Percentiles rank a stretch among this genome's conserved stretches.
Evolutionary conservation across 2,888 invertebrate genomes (phyloP).

Genomic region (Ormyrus labotus): DNA sequence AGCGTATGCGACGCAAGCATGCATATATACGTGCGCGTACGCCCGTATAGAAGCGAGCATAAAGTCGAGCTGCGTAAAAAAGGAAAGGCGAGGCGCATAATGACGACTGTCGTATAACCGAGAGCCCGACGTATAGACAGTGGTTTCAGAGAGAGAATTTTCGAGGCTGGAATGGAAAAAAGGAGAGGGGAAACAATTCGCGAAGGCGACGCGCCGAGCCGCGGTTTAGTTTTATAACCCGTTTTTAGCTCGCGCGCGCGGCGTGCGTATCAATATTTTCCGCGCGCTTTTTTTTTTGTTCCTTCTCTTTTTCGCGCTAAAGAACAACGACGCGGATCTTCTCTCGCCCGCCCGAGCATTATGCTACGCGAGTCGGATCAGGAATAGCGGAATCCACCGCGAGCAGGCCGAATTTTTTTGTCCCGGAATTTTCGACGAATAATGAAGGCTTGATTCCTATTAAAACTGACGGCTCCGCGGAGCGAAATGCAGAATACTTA

Average conservation of each 20-base stretch:
- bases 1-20: neutral
- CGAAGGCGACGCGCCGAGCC: neutral
- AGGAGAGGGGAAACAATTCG: neutral
- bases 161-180: neutral
- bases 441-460: no score
- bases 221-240: no score
- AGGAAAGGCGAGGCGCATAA: neutral
- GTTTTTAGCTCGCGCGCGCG: neutral
- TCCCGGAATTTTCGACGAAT: no score
- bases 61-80: neutral
- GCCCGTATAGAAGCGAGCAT: neutral
- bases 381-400: no score
- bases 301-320: no score
- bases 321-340: no score
- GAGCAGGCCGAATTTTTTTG: no score
- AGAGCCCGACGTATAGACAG: slow-evolving; percentile 8
- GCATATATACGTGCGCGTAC: neutral
- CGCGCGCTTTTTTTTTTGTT: neutral
- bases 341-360: neutral
- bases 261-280: slow-evolving; percentile 1
- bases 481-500: no score
- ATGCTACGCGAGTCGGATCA: no score
- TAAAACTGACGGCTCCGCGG: no score
- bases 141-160: neutral
- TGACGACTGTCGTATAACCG: neutral